Evolutionary conservation across 2,113 vertebrate species (phyloP).

Genomic region (Daboia siamensis): DNA sequence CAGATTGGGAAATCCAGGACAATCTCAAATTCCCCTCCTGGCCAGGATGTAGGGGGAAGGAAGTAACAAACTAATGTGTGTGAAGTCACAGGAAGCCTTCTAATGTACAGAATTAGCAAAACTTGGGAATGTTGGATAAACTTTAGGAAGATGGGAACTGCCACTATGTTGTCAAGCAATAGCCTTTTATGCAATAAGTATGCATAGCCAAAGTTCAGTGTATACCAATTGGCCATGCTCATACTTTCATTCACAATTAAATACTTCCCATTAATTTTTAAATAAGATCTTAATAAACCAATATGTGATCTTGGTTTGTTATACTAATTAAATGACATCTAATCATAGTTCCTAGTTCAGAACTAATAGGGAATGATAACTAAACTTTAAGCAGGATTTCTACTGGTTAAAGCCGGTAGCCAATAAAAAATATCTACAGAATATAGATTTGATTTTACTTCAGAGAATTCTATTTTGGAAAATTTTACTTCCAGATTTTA

Average conservation of each 20-base stretch:
- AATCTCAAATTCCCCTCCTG: background rate
- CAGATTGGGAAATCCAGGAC: constrained; percentile 19
- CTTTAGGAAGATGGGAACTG: background rate
- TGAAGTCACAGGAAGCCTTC: background rate
- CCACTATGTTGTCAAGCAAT: background rate
- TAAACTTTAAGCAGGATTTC: background rate
- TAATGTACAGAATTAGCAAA: background rate
- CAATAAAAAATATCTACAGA: background rate
- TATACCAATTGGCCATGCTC: background rate
- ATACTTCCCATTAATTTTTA: background rate
- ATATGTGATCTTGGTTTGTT: background rate
- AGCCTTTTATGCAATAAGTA: background rate
- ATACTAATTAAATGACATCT: background rate
- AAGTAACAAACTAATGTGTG: background rate
- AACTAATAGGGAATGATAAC: background rate
- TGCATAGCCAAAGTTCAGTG: background rate
- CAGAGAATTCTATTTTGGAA: background rate
- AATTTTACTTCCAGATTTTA: background rate
- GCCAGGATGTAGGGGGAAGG: background rate
- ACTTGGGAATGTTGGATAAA: background rate
- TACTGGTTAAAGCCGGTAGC: background rate
- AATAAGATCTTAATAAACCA: background rate
- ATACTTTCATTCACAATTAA: background rate
- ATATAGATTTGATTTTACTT: background rate
- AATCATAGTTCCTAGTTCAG: background rate